Evolutionary conservation across 2,113 vertebrate genomes (phyloP).

Genomic region (Bambusicola thoracicus): DNA sequence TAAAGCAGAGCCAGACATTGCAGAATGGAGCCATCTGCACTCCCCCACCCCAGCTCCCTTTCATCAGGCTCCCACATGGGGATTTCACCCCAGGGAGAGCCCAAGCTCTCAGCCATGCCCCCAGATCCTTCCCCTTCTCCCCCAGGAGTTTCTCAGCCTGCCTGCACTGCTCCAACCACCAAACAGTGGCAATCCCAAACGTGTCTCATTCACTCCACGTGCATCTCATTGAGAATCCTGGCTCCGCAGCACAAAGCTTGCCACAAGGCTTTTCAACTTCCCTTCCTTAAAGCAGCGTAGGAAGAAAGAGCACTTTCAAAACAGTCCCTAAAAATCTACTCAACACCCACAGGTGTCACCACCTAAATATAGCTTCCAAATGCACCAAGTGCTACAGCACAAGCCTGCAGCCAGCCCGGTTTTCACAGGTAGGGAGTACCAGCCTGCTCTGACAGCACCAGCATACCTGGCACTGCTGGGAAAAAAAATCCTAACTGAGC

Average conservation of each 20-base stretch:
- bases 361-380: conserved; percentile 51
- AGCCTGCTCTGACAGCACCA: background rate
- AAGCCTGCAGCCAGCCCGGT: background rate
- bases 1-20: background rate
- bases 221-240: background rate
- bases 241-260: background rate
- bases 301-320: background rate
- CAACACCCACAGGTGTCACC: background rate
- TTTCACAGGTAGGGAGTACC: background rate
- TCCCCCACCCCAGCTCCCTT: background rate
- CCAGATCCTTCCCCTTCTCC: background rate
- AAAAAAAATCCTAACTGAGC: background rate
- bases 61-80: fast-evolving
- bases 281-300: background rate
- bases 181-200: background rate
- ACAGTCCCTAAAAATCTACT: conserved; percentile 28
- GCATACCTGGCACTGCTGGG: fast-evolving
- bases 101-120: background rate
- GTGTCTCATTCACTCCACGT: background rate
- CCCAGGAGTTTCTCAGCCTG: background rate
- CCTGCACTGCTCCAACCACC: background rate
- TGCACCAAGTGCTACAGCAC: background rate
- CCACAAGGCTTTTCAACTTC: conserved; percentile 18
- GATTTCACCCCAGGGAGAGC: background rate
- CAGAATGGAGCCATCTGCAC: background rate